Percentiles rank a stretch among this genome's conserved stretches.
Conservation (phyloP, 2,888 invertebrate genomes). For the Parascotia fuliginaria region DNA sequence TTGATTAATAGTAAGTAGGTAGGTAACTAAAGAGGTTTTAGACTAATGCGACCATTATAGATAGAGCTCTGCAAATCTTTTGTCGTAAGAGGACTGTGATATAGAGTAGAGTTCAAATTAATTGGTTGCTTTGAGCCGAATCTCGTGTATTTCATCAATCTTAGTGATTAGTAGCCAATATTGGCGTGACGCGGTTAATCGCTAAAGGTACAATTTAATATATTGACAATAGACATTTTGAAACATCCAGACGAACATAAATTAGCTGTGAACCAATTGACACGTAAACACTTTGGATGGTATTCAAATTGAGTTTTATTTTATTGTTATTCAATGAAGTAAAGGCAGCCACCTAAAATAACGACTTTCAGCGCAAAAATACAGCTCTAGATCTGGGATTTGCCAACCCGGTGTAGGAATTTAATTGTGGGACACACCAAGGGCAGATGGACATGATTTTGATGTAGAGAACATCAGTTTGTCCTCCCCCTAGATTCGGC, state of each 20-base stretch:
- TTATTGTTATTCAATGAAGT: no score
- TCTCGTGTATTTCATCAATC: slow-evolving; percentile 33
- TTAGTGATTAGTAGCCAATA: slow-evolving; percentile 25
- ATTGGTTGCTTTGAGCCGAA: background rate
- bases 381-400: no score
- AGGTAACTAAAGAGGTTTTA: slow-evolving; percentile 12
- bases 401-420: no score
- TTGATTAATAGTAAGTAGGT: slow-evolving; percentile 16
- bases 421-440: no score
- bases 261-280: background rate
- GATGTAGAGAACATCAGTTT: no score
- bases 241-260: background rate
- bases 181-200: slow-evolving; percentile 16
- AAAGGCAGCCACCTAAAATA: no score
- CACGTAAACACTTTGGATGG: no score
- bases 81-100: background rate
- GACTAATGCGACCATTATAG: slow-evolving; percentile 1
- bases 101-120: background rate
- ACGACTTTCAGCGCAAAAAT: no score
- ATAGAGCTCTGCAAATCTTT: background rate
- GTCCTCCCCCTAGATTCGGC: no score
- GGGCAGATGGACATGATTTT: no score
- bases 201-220: slow-evolving; percentile 11
- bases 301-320: no score
- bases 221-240: background rate